phyloP scores from a whole-genome alignment of 2,113 vertebrate species.

The Oryzias curvinotus region DNA sequence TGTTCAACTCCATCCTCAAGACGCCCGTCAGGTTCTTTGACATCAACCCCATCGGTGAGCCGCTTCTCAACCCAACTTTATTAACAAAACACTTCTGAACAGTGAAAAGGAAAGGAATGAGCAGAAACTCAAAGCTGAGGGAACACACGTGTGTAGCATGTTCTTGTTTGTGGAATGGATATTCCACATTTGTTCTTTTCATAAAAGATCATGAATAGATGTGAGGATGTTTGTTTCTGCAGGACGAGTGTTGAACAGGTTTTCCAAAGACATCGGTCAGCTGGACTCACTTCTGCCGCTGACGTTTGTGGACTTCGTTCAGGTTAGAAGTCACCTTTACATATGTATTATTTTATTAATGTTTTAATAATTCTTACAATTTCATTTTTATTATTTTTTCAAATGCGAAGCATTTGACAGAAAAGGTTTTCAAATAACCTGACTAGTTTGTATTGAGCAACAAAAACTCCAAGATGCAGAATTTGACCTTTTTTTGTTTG shows the following conservation, averaged over 20 bases:
- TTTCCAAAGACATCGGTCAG: conserved; percentile 79
- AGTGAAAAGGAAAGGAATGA: background rate
- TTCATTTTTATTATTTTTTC: background rate
- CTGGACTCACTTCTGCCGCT: conserved; percentile 72
- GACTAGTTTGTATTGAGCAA: too few relatives aligned
- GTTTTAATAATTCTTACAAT: too few relatives aligned
- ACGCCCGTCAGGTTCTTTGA: conserved; percentile 92
- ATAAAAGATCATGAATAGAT: too few relatives aligned
- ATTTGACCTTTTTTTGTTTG: too few relatives aligned
- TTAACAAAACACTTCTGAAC: background rate
- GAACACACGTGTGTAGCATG: too few relatives aligned
- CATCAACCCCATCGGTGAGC: conserved; percentile 91
- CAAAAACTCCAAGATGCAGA: too few relatives aligned
- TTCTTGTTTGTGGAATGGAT: background rate
- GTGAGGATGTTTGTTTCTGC: background rate
- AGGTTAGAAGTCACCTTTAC: conserved; percentile 49
- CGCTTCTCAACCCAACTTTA: background rate
- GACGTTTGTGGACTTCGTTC: conserved; percentile 75
- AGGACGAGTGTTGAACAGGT: conserved; percentile 80
- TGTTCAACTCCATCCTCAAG: conserved; percentile 82
- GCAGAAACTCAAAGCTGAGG: background rate
- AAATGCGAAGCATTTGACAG: too few relatives aligned
- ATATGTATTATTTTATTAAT: too few relatives aligned
- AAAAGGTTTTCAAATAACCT: too few relatives aligned
- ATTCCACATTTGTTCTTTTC: too few relatives aligned